Evolutionary conservation across 2,797 vertebrate genomes (phyloP), one percentile per base, ranked within the genome.

Genomic region (Xyrichtys novacula): DNA sequence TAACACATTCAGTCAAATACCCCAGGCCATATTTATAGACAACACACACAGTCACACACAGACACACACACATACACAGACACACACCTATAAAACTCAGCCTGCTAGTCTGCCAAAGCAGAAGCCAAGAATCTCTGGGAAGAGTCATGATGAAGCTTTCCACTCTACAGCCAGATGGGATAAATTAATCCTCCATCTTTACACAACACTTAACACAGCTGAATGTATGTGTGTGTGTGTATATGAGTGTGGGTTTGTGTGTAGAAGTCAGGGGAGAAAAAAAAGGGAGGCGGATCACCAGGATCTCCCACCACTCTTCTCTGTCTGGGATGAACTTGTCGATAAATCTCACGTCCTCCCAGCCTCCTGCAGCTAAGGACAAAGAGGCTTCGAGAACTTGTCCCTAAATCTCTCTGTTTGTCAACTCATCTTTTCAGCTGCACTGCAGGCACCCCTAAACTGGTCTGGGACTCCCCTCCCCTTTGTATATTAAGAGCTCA

Each of bases 131-230:
- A 71, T 81, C 83, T 65, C 65, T 80, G 85, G 81, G 78, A 86
- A 88, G 77, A 85, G 76, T 85, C 84, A 74, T 83, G 74, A 85
- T 40, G 22, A 82, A 78, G 83, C 58, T 85, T 86, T 90, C 85
- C 75, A 71, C 59, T 80, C 74, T 26, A 75, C 67, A 74, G 70
- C 74, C 85, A 91, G 88, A 91, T 91, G 84, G 82, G 75, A 87
- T 87, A 82, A 89, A 92, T 89, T 84, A 86, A 91, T 90, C 81
- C 80, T 80, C 78, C 75, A 89, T 88, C 59, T 85, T 78, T 89
- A 86, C 72, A 85, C 77, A 75, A 77, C 68, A 85, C 66, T 71
- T 74, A 90, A 83, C 8, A 46, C 68, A 38, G 59, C 43, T 80
- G 43, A 56, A 23, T 68, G 42, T 61, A 53, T 55, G 58, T 60